Evolutionary conservation across 2,888 invertebrate genomes (phyloP), one percentile per base, ranked within the genome.

Genomic region (Drosophila atripex): DNA sequence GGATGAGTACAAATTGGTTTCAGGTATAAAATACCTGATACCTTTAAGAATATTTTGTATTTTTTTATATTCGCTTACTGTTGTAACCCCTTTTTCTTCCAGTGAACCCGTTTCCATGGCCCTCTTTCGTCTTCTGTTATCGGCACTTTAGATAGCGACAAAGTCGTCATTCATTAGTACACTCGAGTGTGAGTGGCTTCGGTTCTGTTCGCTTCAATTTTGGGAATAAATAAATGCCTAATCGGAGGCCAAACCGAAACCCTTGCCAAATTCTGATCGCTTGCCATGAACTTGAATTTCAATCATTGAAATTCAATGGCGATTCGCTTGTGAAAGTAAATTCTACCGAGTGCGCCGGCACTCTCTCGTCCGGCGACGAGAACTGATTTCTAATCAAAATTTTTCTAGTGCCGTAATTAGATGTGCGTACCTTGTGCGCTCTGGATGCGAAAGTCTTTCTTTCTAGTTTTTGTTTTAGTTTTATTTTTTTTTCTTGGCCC

Each of bases 201-300:
- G 16, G 39, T 3, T 16, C 28, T 3, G n/a, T 41, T 14, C 7
- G 38, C 5, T n/a, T 38, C 38, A 14, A 12, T 41, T 23, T 23
- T 30, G 45, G 35, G 30, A 14, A 54, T 45, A 57, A 49, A 57
- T 71, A 41, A 59, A 43, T 71, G 23, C 16, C 68, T 71, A 71
- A 69, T 60, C 72, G 23, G 2, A 11, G 21, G 7, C 16, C 1
- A 28, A 9, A n/a, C 2, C 16, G 49, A 35, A 64, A 38, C 46
- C 21, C 38, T 58, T 64, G 72, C 51, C 59, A 57, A 73, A 68
- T 51, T 56, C 21, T 54, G 43, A 63, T 56, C 65, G 16, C 11
- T 80, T 64, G 88, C 82, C 75, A 14, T 82, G 82, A 82, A 82
- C 82, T 82, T 82, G 82, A 82, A 88, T 76, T 87, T 38, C 64